Evolutionary conservation across 2,797 vertebrate genomes (phyloP).

Genomic region (Psittacula echo): DNA sequence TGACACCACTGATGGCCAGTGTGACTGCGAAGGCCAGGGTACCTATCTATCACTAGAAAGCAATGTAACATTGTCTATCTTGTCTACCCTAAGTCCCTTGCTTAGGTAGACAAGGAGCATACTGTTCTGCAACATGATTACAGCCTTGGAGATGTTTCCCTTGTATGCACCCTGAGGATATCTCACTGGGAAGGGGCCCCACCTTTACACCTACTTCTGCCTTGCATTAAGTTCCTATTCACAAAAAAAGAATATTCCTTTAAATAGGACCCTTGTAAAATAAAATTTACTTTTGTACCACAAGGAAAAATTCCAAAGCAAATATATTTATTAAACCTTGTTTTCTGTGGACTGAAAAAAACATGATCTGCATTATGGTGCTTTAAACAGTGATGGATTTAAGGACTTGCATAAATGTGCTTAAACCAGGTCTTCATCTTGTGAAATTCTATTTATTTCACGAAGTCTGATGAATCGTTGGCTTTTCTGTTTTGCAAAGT

Average conservation of each 20-base stretch:
- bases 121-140: not conserved
- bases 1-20: not conserved
- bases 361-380: not conserved
- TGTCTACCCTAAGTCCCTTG: not conserved
- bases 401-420: not conserved
- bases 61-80: not conserved
- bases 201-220: not conserved
- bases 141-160: not conserved
- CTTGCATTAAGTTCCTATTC: not conserved
- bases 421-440: not conserved
- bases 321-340: not conserved
- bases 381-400: not conserved
- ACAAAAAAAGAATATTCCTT: not conserved
- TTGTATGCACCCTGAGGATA: not conserved
- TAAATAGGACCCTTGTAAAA: not conserved
- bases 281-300: not conserved
- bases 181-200: not conserved
- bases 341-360: not conserved
- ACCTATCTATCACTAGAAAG: not conserved
- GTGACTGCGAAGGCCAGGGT: not conserved
- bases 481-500: not conserved
- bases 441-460: not conserved
- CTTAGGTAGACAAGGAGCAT: not conserved
- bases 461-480: not conserved
- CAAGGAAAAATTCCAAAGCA: not conserved